Evolutionary conservation across 2,888 invertebrate species (phyloP), one percentile per base, ranked within the genome.

Genomic region (Drosophila borborema): DNA sequence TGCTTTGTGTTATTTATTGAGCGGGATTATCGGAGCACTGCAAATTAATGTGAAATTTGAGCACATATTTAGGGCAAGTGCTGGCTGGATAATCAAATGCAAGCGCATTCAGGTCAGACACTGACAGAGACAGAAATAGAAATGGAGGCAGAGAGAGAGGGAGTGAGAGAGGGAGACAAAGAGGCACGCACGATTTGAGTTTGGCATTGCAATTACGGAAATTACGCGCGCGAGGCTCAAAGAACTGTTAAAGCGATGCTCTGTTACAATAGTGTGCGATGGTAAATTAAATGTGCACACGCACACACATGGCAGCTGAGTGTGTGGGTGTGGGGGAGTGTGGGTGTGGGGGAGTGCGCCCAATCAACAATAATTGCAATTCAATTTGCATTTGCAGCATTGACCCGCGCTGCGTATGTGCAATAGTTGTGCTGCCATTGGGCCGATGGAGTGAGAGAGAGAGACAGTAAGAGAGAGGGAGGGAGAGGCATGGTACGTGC

Each of bases 281-380:
- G 63, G 51, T 68, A 77, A 71, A 65, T 60, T 45, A 61, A 45
- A 63, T 49, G 40, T 38, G 53, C 60, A 63, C 64, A 64, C 41
- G 28, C 38, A 34, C 23, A 48, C 61, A 23, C 10, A 28, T 28
- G 28, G 20, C 12, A 28, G 8, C 28, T 48, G 8, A 5, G 34
- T 38, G n/a, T n/a, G 38, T 31, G 12, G 16, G 45, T 31, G 8
- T 6, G 40, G 34, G n/a, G n/a, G n/a, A 16, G 49, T 23, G 8
- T 6, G 45, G 28, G 34, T 18, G 58, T 53, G 28, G 34, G 20
- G 56, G 43, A 31, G 12, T 10, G 55, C 43, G 18, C 31, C 75
- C 78, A 80, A 68, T 76, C 72, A 73, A 54, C 75, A 77, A 79
- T 78, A 81, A 79, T 77, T 74, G 80, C 77, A 75, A 74, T 78